Evolutionary conservation across 2,797 vertebrate species (phyloP), one percentile per base, ranked within the genome.

Genomic region (Enteromius thamalakanensis): DNA sequence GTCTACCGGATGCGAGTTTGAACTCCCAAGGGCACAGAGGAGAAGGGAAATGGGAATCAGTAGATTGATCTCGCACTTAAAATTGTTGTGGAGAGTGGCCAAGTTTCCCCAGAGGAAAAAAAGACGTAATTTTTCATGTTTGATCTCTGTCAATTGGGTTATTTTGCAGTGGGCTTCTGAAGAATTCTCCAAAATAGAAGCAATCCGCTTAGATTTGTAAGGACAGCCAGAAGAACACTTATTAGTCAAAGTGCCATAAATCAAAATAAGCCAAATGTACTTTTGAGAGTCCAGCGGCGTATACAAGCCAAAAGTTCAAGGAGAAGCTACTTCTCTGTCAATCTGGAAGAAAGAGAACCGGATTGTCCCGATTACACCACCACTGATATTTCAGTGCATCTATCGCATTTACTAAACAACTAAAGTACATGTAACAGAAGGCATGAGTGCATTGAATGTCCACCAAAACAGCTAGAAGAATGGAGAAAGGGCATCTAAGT

Each of bases 111-210:
- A 29, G 76, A 21, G 37, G 19, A 71, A 71, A 51, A 75, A 58
- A 76, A 65, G 11, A 32, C 23, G 45, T 55, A 37, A 71, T 65
- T 64, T 77, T 71, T 72, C 40, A 82, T 77, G 79, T 82, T 82
- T 82, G 84, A 85, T 85, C 79, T 85, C 21, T 34, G 74, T 85
- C 79, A 82, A 70, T 42, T 81, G 67, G 74, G 74, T 78, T 81
- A 72, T 85, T 78, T 72, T 67, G 45, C 9, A 3, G 47, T 17
- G 23, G 11, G 37, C 49, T 58, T 76, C 81, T 60, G 64, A n/a
- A 8, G 64, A 83, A 45, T 37, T 60, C 34, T 68, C n/a, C n/a
- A 23, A 80, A 74, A 80, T 84, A 9, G 55, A 71, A 70, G 55
- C 76, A 71, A 69, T 71, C n/a, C 21, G 64, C 42, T 84, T 47